Conservation (phyloP, 2,888 invertebrate species). For the Heliconius ethilla region DNA sequence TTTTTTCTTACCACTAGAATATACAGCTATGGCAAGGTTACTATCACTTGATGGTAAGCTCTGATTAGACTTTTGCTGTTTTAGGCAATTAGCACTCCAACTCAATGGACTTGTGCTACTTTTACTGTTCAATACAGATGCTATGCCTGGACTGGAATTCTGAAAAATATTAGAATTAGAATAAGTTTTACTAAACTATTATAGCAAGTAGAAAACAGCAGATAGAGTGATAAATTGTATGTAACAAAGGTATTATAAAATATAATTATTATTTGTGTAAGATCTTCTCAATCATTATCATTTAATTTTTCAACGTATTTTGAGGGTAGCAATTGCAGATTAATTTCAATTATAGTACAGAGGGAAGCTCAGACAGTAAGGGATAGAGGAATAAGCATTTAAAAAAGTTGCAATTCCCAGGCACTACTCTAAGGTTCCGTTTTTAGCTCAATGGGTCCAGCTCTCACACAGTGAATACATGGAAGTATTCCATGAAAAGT, state of each 20-base stretch:
- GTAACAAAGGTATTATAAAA: too few species aligned
- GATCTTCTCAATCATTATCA: too few species aligned
- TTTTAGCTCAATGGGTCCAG: too few species aligned
- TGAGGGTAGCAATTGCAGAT: too few species aligned
- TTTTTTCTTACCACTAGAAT: conserved; percentile 53
- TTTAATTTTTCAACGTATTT: too few species aligned
- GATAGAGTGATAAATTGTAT: too few species aligned
- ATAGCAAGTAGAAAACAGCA: background rate
- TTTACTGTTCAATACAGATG: conserved; percentile 65
- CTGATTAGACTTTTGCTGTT: conserved; percentile 64
- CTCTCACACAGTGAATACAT: too few species aligned
- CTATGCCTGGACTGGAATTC: conserved; percentile 61
- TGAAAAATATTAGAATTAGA: conserved; percentile 43
- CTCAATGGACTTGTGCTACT: conserved; percentile 68
- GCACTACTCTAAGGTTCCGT: too few species aligned
- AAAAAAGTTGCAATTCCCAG: too few species aligned
- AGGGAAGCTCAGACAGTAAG: background rate
- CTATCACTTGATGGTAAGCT: conserved; percentile 67
- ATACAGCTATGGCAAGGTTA: conserved; percentile 62
- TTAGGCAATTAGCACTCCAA: conserved; percentile 61
- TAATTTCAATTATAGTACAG: too few species aligned
- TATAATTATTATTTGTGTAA: too few species aligned
- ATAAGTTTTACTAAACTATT: background rate
- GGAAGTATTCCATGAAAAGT: too few species aligned
- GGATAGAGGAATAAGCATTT: background rate